Evolutionary conservation across 2,797 vertebrate species (phyloP).

Genomic region (Ambastaia sidthimunki): DNA sequence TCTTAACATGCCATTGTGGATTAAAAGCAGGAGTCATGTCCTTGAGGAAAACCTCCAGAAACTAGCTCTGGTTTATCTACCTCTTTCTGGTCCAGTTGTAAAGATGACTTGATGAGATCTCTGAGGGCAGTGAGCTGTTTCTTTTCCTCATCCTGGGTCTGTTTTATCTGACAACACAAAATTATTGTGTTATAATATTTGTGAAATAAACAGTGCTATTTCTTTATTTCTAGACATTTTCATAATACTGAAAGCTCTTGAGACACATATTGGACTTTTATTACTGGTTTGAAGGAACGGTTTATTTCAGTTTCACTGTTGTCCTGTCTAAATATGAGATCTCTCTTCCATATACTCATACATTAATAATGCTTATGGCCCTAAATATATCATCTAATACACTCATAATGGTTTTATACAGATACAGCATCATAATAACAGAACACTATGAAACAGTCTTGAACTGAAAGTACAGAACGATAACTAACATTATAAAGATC

Average conservation of each 20-base stretch:
- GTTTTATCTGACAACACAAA: conserved; percentile 80
- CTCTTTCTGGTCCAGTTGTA: conserved; percentile 89
- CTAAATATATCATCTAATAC: neutral
- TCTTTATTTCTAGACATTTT: neutral
- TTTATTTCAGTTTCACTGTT: neutral
- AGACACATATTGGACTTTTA: conserved; percentile 1
- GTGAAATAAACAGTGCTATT: neutral
- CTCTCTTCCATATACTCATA: neutral
- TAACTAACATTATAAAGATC: conserved; percentile 88
- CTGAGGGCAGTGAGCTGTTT: conserved; percentile 86
- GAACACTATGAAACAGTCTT: neutral
- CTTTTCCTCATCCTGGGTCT: conserved; percentile 91
- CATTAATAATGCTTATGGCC: neutral
- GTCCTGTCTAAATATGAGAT: neutral
- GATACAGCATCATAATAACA: conserved; percentile 2
- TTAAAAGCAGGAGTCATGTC: neutral
- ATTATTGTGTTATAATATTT: conserved; percentile 1
- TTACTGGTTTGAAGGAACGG: neutral
- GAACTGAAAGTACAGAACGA: neutral
- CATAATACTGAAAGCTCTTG: neutral
- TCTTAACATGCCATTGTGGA: neutral
- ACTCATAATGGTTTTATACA: neutral
- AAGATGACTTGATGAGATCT: conserved; percentile 88
- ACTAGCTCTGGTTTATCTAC: conserved; percentile 65
- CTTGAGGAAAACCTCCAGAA: conserved; percentile 26